Percentiles rank a stretch among this genome's conserved stretches.
phyloP scores from a whole-genome alignment of 2,113 vertebrate genomes.

The Brachyhypopomus gauderio region DNA sequence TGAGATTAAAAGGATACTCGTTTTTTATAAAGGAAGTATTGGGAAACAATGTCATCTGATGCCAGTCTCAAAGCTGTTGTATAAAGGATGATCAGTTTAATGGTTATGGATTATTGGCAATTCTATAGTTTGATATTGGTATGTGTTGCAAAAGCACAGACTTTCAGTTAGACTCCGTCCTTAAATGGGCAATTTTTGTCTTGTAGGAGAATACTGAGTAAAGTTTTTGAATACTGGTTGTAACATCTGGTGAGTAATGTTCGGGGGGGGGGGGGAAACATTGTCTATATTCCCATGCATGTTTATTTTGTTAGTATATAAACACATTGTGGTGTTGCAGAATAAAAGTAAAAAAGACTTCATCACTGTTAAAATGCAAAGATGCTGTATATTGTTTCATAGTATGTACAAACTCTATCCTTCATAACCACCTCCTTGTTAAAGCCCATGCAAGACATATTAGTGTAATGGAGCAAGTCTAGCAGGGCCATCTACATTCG shows the following conservation, averaged over 20 bases:
- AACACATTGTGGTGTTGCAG: too few relatives aligned
- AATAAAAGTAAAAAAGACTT: too few relatives aligned
- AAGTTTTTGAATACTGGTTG: not conserved
- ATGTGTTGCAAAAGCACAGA: slow-evolving; percentile 35
- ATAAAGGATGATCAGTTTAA: not conserved
- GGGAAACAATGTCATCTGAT: not conserved
- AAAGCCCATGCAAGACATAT: too few relatives aligned
- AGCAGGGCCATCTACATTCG: too few relatives aligned
- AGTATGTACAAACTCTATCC: too few relatives aligned
- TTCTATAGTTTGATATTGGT: not conserved
- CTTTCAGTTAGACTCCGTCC: not conserved
- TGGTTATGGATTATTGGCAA: not conserved
- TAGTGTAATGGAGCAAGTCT: too few relatives aligned
- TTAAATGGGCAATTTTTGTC: not conserved
- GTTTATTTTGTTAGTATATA: not conserved
- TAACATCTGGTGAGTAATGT: not conserved
- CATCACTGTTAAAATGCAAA: too few relatives aligned
- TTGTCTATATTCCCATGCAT: not conserved
- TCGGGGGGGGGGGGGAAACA: not conserved
- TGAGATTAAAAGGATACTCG: not conserved
- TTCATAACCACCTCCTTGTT: too few relatives aligned
- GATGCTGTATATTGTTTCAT: too few relatives aligned
- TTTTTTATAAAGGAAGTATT: not conserved
- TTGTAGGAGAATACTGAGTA: not conserved
- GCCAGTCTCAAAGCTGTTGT: not conserved